These are phyloP conservation scores for Solenopsis invicta DNA, from an alignment of 1,140 invertebrate species.

Conservation along the genomic window DNA sequence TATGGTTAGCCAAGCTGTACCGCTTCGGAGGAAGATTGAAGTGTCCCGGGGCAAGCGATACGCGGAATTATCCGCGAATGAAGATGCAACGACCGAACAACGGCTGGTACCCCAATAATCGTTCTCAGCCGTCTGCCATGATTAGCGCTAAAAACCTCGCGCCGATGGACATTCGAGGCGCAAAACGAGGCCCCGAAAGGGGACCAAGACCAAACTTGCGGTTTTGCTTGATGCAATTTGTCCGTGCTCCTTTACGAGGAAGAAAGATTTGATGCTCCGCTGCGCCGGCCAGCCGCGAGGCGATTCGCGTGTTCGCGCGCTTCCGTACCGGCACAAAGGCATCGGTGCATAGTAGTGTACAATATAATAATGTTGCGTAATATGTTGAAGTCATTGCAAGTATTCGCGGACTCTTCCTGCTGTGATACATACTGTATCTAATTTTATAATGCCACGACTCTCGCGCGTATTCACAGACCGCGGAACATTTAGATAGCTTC, in stretches of 20 bases:
- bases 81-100: slow-evolving; percentile 66
- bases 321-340: slow-evolving; percentile 48
- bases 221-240: slow-evolving; percentile 63
- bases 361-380: slow-evolving; percentile 65
- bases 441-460: not conserved
- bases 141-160: slow-evolving; percentile 66
- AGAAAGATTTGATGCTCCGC: slow-evolving; percentile 41
- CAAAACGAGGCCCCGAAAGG: not conserved
- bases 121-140: not conserved
- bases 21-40: slow-evolving; percentile 51
- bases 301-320: slow-evolving; percentile 46
- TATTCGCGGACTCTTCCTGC: slow-evolving; percentile 55
- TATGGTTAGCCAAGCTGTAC: slow-evolving; percentile 56
- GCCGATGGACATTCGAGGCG: slow-evolving; percentile 10
- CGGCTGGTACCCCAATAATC: slow-evolving; percentile 21
- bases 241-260: slow-evolving; percentile 58
- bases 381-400: slow-evolving; percentile 46
- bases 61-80: slow-evolving; percentile 58
- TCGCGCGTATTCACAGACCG: not conserved
- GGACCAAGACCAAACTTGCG: not conserved
- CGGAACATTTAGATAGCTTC: not conserved
- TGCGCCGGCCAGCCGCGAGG: slow-evolving; percentile 43
- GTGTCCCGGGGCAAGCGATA: slow-evolving; percentile 50
- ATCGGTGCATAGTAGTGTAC: slow-evolving; percentile 17
- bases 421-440: slow-evolving; percentile 6